Conservation (phyloP, 1,140 invertebrate genomes). For the Drosophila serrata region DNA sequence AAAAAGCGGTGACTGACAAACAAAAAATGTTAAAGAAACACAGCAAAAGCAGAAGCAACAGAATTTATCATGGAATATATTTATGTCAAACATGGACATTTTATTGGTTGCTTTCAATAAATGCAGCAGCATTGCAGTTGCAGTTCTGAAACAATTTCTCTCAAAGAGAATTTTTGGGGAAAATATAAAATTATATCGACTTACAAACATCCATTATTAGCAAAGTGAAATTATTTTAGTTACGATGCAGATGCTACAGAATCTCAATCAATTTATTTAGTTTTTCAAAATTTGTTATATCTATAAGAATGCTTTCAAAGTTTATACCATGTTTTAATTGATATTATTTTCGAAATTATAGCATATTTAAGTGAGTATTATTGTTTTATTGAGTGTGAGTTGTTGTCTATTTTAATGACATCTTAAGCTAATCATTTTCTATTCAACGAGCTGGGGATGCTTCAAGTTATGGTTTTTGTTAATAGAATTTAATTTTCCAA, state of each 20-base stretch:
- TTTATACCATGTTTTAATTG: background rate
- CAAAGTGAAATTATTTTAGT: background rate
- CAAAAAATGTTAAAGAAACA: background rate
- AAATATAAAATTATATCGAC: background rate
- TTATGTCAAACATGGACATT: slow-evolving; percentile 47
- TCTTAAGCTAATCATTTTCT: no score
- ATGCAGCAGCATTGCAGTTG: slow-evolving; percentile 12
- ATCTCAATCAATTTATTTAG: background rate
- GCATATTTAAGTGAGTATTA: no score
- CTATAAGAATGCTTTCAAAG: background rate
- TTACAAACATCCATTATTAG: background rate
- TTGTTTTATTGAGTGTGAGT: background rate
- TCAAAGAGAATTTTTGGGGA: background rate
- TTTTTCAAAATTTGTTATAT: background rate
- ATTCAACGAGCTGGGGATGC: no score
- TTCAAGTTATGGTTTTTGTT: no score
- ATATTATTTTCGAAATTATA: background rate
- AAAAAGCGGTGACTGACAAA: background rate
- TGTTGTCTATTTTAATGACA: background rate
- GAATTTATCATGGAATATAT: slow-evolving; percentile 43
- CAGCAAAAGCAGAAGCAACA: slow-evolving; percentile 12
- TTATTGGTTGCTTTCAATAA: slow-evolving; percentile 46
- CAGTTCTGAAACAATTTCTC: no score
- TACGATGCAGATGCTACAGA: background rate
- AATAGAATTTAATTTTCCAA: no score